Evolutionary conservation across 1,140 invertebrate species (phyloP), one percentile per base, ranked within the genome.

Genomic region (Bombus superbus): DNA sequence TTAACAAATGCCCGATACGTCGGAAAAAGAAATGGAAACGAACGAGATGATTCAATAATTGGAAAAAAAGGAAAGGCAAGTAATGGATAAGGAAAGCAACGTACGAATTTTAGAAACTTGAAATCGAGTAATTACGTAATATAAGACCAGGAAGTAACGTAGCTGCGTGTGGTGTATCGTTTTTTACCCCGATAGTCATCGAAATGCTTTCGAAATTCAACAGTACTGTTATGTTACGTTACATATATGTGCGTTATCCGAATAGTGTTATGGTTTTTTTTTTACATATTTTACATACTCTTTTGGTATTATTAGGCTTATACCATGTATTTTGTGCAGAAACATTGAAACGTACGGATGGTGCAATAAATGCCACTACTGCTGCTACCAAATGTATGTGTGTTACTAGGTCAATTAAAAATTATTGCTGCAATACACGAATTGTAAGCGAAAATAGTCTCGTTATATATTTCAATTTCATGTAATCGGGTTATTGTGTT

Each of bases 41-140:
- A 32, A 42, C n/a, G 22, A 0, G 18, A 9, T 8, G 9, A 22
- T 28, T 10, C 42, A 22, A 42, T 73, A 40, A 73, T 22, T 59
- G 13, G 32, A 22, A 74, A 64, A 74, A 47, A 53, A 53, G 1
- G 47, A 53, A 53, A 53, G 47, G 47, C 18, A 53, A 53, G 47
- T 53, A 53, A 53, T 53, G 47, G 47, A 53, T 53, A 53, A 53
- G 13, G 81, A 75, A 75, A 82, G 72, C 53, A 62, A 44, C 9
- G 32, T 2, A 42, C 28, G 42, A 71, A 82, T 89, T 88, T 85
- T 81, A 82, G 87, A 88, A 89, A 89, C 74, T 88, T 71, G 83
- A 83, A 88, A 88, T 81, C 74, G 40, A 42, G 74, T 32, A 35
- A 47, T 89, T 86, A 79, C n/a, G 15, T 88, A 89, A 89, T 66